Evolutionary conservation across 2,888 invertebrate genomes (phyloP).

Genomic region (Drosophila sordidula): DNA sequence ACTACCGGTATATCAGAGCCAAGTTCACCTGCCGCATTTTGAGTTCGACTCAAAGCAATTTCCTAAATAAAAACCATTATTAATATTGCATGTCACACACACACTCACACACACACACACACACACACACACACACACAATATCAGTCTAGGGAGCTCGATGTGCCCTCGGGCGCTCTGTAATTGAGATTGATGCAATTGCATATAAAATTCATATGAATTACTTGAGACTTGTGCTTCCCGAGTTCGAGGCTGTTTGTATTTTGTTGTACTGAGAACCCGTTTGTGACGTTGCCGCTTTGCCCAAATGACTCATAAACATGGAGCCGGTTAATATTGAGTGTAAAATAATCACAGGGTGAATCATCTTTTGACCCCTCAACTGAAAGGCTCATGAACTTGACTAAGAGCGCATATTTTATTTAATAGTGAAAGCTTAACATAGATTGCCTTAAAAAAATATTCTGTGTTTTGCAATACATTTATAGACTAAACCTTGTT

Average conservation of each 20-base stretch:
- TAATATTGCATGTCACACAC: constrained; percentile 70
- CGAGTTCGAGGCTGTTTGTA: constrained; percentile 22
- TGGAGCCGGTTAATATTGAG: constrained; percentile 44
- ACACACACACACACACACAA: not conserved
- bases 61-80: constrained; percentile 72
- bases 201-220: constrained; percentile 75
- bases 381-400: constrained; percentile 24
- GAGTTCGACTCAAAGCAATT: constrained; percentile 57
- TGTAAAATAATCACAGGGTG: constrained; percentile 55
- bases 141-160: constrained; percentile 9
- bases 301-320: constrained; percentile 77
- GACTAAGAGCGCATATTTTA: constrained; percentile 1
- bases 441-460: no score
- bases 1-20: constrained; percentile 6
- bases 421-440: no score
- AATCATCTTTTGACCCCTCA: constrained; percentile 30
- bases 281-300: constrained; percentile 58
- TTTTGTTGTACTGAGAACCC: constrained; percentile 32
- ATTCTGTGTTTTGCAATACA: no score
- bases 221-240: constrained; percentile 50
- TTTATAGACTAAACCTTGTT: no score
- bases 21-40: constrained; percentile 32
- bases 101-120: not conserved
- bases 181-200: constrained; percentile 78
- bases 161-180: constrained; percentile 53